Percentiles rank a stretch among this genome's conserved stretches.
These are phyloP conservation scores for Casuarius casuarius DNA, from an alignment of 2,113 vertebrate genomes.

Conservation along the genomic window DNA sequence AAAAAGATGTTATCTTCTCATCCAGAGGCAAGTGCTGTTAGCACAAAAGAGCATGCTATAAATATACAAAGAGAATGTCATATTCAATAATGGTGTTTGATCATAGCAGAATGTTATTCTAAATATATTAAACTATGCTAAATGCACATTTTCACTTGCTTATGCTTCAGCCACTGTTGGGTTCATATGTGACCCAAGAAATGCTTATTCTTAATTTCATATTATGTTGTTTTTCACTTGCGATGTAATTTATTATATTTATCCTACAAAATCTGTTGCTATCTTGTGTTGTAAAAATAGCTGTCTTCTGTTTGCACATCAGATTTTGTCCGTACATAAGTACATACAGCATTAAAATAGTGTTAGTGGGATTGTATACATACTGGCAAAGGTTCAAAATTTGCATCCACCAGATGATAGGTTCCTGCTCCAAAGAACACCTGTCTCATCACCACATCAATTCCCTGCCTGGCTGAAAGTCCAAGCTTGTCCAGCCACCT, in stretches of 20 bases:
- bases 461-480: constrained; percentile 84
- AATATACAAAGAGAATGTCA: background rate
- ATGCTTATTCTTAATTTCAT: background rate
- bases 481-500: constrained; percentile 99
- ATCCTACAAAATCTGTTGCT: background rate
- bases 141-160: background rate
- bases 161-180: background rate
- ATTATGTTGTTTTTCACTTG: background rate
- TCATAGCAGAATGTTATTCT: background rate
- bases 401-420: constrained; percentile 90
- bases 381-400: constrained; percentile 92
- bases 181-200: background rate
- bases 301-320: background rate
- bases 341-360: accelerated
- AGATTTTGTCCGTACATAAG: background rate
- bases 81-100: too few relatives aligned
- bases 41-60: background rate
- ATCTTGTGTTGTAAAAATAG: background rate
- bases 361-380: background rate
- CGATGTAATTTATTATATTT: background rate
- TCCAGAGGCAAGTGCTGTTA: background rate
- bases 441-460: constrained; percentile 94
- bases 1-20: background rate
- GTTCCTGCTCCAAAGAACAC: constrained; percentile 89
- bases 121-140: background rate